Conservation (phyloP, 2,888 invertebrate species). For the Drosophila gaucha region DNA sequence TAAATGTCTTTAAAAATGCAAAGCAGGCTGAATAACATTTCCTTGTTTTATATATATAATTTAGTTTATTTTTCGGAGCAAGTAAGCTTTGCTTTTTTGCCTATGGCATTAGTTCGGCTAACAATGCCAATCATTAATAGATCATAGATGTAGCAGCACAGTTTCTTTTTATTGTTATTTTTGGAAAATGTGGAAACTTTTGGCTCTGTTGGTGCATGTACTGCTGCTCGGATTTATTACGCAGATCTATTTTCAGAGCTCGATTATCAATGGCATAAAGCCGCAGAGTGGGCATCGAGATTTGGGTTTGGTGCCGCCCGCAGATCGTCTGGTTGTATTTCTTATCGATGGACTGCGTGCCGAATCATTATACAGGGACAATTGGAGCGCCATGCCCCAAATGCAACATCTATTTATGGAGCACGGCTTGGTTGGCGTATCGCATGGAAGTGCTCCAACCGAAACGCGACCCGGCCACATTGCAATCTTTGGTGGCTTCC, state of each 20-base stretch:
- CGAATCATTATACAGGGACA: slow-evolving; percentile 89
- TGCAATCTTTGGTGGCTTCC: slow-evolving; percentile 94
- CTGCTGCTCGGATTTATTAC: slow-evolving; percentile 93
- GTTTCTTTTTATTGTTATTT: slow-evolving; percentile 20
- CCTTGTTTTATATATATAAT: no score
- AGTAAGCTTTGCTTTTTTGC: slow-evolving; percentile 3
- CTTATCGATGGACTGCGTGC: slow-evolving; percentile 97
- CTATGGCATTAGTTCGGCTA: background rate
- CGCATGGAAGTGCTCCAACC: slow-evolving; percentile 96
- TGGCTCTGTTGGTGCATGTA: slow-evolving; percentile 88
- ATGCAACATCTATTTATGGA: slow-evolving; percentile 68
- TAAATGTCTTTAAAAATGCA: no score
- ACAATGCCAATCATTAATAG: background rate
- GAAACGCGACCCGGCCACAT: slow-evolving; percentile 99
- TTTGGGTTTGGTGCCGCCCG: slow-evolving; percentile 82
- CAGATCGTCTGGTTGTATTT: slow-evolving; percentile 93
- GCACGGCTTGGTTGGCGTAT: slow-evolving; percentile 88
- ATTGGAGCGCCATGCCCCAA: slow-evolving; percentile 69
- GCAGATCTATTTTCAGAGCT: slow-evolving; percentile 96
- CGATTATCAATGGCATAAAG: slow-evolving; percentile 87
- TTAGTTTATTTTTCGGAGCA: no score
- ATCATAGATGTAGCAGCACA: background rate
- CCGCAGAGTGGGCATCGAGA: slow-evolving; percentile 48
- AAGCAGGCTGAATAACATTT: no score
- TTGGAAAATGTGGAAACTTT: slow-evolving; percentile 79